Base-by-base conservation (phyloP, 2,888 invertebrate species). In the Cylloceria caligata region DNA sequence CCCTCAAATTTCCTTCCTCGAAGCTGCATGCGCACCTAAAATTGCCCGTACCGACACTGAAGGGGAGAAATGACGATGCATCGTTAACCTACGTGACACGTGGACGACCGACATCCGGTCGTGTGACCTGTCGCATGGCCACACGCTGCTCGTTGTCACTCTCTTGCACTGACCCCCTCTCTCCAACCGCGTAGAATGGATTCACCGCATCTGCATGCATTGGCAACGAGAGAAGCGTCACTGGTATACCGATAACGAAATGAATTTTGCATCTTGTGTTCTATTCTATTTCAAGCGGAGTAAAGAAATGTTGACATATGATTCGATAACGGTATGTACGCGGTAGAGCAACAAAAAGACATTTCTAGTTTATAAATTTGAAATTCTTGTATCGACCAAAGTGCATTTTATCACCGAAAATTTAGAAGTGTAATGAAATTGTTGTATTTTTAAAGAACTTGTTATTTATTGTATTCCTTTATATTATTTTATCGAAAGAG, bases 201-300 rank as follows among this genome's bases (percentile, higher is more conserved):
- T 42, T 60, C 11, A 45, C 34, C 60, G 21, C 36, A 77, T 64
- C 52, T 52, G 34, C 57, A 60, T 67, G 9, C n/a, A 16, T 62
- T 45, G 64, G 57, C 42, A 47, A 71, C 42, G 9, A 67, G 71
- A 67, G 3, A 13, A 27, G 30, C 55, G 34, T 42, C 49, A 39
- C 19, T n/a, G 27, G 27, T 7, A 49, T 21, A 45, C 3, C 21
- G 60, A 62, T 71, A 78, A 78, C 49, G 42, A 64, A 75, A 73
- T 77, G 16, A 68, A 77, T 67, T 68, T 76, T 49, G 39, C 45
- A 55, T 65, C 36, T 21, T 47, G n/a, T 11, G 49, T 72, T 34
- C 27, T 1, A 57, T 64, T 72, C 42, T 45, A 34, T 13, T 78
- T 47, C 21, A 0, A 11, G 0, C 13, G 11, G 4, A 0, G 4